A percentile compares a stretch with the other conserved stretches of the same genome.
phyloP scores from a whole-genome alignment of 2,797 vertebrate species.

The Pseudocheirus occidentalis region DNA sequence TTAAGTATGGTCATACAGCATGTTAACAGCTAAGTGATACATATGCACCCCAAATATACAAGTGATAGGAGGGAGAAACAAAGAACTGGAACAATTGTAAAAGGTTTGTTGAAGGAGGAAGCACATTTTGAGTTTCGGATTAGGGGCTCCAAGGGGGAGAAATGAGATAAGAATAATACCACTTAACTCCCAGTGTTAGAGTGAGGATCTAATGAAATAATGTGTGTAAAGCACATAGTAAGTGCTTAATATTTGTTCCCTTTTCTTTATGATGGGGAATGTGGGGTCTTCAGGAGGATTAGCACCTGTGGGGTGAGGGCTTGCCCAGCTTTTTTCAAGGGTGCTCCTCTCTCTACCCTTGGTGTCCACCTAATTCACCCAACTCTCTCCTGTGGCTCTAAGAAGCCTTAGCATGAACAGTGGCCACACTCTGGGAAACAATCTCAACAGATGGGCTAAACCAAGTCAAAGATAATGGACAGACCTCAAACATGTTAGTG shows the following conservation, averaged over 20 bases:
- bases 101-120: neutral
- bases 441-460: neutral
- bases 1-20: neutral
- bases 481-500: neutral
- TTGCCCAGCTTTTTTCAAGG: accelerated
- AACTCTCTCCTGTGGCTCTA: neutral
- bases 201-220: neutral
- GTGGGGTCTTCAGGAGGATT: neutral
- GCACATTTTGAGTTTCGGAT: neutral
- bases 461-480: neutral
- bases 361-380: neutral
- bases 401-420: neutral
- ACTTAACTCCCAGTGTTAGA: neutral
- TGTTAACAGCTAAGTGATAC: neutral
- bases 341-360: neutral
- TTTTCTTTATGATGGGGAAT: neutral
- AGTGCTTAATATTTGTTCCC: neutral
- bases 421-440: neutral
- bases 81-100: neutral
- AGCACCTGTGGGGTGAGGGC: neutral
- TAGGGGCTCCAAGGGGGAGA: neutral
- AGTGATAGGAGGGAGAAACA: neutral
- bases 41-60: neutral
- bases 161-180: neutral
- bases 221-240: neutral